These are phyloP conservation scores for Thaumatotibia leucotreta DNA, from an alignment of 1,140 invertebrate genomes.

Conservation along the genomic window DNA sequence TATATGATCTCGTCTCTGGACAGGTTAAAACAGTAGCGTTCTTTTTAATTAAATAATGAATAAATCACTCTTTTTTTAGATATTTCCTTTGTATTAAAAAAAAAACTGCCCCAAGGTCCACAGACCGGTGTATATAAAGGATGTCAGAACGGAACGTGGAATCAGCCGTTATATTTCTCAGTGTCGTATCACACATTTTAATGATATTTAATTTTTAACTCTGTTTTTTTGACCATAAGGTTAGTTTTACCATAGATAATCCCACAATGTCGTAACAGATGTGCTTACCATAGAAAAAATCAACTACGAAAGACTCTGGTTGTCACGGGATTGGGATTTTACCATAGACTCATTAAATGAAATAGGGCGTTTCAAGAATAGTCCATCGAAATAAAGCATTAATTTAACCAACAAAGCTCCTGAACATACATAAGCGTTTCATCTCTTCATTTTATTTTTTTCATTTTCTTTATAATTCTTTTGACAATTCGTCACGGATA, in stretches of 20 bases:
- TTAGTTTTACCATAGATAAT: too few relatives aligned
- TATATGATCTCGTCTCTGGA: too few relatives aligned
- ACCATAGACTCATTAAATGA: neutral
- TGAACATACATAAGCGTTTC: neutral
- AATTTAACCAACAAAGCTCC: neutral
- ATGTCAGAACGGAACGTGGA: conserved; percentile 40
- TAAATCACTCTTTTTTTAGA: neutral
- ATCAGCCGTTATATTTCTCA: conserved; percentile 14
- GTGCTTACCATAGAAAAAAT: too few relatives aligned
- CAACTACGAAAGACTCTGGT: too few relatives aligned
- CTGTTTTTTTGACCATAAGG: neutral
- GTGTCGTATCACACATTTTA: neutral
- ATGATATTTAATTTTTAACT: neutral
- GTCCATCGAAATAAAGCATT: neutral
- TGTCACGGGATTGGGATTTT: too few relatives aligned
- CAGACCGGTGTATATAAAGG: conserved; percentile 41
- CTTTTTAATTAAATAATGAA: neutral
- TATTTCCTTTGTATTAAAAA: conserved; percentile 24
- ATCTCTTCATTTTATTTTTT: conserved; percentile 4
- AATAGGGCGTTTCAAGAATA: neutral
- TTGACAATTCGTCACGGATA: neutral
- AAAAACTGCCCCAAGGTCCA: conserved; percentile 34
- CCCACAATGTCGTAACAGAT: too few relatives aligned
- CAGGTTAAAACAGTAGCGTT: too few relatives aligned
- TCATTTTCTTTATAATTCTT: neutral